Conservation (phyloP, 2,888 invertebrate genomes). For the Clusia tigrina region DNA sequence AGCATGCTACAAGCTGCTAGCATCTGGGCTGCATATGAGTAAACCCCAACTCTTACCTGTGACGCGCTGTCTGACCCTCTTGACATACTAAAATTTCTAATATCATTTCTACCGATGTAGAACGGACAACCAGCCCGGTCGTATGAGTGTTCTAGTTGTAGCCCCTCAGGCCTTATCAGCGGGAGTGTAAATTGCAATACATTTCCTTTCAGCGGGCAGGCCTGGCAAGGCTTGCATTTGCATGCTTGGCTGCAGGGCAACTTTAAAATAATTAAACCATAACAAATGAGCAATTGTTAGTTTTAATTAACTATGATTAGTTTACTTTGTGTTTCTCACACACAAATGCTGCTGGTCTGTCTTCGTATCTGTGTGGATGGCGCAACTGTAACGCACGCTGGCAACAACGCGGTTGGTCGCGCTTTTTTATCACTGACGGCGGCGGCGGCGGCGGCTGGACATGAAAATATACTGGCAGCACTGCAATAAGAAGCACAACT, state of each 20-base stretch:
- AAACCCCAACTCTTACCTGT: too few species aligned
- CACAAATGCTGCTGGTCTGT: background rate
- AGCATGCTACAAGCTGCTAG: too few species aligned
- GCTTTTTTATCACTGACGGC: background rate
- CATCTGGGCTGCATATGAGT: too few species aligned
- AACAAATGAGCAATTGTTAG: background rate
- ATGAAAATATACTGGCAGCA: background rate
- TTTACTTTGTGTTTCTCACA: background rate
- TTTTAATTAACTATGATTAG: background rate
- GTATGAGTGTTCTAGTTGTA: too few species aligned
- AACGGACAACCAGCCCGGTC: too few species aligned
- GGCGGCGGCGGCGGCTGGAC: background rate
- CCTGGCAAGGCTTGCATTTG: background rate
- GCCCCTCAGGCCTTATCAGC: too few species aligned
- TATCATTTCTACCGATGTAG: too few species aligned
- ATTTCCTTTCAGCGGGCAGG: conserved; percentile 30
- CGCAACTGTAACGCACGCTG: background rate
- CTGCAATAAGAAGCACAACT: background rate
- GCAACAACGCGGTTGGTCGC: too few species aligned
- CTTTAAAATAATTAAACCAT: background rate
- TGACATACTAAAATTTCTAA: too few species aligned
- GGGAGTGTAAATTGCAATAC: too few species aligned
- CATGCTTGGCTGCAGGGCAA: background rate
- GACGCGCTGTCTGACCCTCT: too few species aligned
- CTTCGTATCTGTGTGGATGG: background rate